phyloP scores from a whole-genome alignment of 1,140 invertebrate genomes.

The Drosophila parvula region DNA sequence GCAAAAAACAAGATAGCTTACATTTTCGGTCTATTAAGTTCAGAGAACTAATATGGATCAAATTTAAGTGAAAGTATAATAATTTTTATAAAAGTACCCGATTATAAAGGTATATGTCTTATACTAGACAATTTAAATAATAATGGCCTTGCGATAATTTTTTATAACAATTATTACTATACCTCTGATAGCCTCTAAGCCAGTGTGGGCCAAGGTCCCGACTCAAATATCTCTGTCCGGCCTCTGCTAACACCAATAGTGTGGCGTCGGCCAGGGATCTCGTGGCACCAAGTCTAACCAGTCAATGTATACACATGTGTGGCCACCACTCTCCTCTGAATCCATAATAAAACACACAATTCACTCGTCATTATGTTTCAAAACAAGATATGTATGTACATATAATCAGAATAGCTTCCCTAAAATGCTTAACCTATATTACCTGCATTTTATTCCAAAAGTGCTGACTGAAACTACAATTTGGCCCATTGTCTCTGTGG shows the following conservation, averaged over 20 bases:
- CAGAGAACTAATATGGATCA: background rate
- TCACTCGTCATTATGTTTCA: no score
- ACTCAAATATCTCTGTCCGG: no score
- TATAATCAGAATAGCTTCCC: background rate
- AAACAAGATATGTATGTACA: no score
- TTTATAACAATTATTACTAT: background rate
- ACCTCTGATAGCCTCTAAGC: no score
- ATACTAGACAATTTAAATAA: background rate
- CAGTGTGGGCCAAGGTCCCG: no score
- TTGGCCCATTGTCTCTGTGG: conserved; percentile 27
- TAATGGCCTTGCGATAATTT: background rate
- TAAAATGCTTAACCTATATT: background rate
- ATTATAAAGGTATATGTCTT: background rate
- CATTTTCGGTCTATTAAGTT: background rate
- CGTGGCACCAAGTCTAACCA: no score
- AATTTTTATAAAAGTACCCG: background rate
- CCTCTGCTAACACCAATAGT: no score
- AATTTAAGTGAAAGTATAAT: background rate
- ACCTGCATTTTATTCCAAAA: background rate
- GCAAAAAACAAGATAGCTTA: background rate
- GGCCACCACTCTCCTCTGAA: no score
- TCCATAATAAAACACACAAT: no score
- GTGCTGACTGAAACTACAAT: background rate
- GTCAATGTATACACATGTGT: no score
- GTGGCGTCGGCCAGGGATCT: no score